Conservation (phyloP, 1,140 invertebrate genomes). For the Leptinotarsa lineolata region DNA sequence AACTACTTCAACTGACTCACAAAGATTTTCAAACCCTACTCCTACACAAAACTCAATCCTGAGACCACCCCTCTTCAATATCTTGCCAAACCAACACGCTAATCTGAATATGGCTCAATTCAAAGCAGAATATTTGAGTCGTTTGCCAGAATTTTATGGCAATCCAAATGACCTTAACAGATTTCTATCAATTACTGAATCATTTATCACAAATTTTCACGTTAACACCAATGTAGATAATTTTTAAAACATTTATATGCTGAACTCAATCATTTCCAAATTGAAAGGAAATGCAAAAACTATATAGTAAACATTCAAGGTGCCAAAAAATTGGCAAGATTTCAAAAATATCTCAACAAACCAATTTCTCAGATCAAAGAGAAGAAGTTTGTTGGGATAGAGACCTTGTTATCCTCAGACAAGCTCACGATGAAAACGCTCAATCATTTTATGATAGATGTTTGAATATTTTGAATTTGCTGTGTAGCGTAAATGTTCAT, state of each 20-base stretch:
- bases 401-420: too few relatives aligned
- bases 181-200: conserved; percentile 14
- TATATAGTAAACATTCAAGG: conserved; percentile 38
- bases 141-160: conserved; percentile 13
- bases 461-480: conserved; percentile 31
- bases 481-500: conserved; percentile 25
- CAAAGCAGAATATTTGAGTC: too few relatives aligned
- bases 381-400: conserved; percentile 31
- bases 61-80: too few relatives aligned
- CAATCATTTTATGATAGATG: conserved; percentile 29
- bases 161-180: conserved; percentile 17
- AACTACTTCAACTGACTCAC: neutral
- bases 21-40: neutral
- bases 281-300: conserved; percentile 31
- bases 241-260: conserved; percentile 27
- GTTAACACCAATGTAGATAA: conserved; percentile 17
- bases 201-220: conserved; percentile 24
- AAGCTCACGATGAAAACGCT: too few relatives aligned
- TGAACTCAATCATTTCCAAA: conserved; percentile 31
- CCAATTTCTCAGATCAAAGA: conserved; percentile 34
- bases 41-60: too few relatives aligned
- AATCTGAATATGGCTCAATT: too few relatives aligned
- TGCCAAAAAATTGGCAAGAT: conserved; percentile 30
- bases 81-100: too few relatives aligned
- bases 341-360: conserved; percentile 30